Percentiles rank a stretch among this genome's conserved stretches.
These are phyloP conservation scores for Girardinichthys multiradiatus DNA, from an alignment of 2,113 vertebrate genomes.

Conservation along the genomic window DNA sequence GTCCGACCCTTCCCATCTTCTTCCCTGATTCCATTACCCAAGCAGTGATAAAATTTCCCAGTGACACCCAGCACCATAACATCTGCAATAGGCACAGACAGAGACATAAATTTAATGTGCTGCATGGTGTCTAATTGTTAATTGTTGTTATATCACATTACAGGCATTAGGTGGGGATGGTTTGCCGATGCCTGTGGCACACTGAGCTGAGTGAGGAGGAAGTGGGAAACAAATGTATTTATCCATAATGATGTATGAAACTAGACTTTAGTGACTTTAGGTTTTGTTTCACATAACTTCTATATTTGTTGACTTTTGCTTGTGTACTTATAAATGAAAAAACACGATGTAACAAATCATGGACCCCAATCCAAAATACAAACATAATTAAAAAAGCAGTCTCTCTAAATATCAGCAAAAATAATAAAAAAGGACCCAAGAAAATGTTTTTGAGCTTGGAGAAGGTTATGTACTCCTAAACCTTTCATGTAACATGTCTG, in stretches of 20 bases:
- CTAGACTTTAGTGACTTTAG: conserved; percentile 32
- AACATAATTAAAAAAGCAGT: no score
- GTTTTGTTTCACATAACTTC: conserved; percentile 42
- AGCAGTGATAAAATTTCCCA: conserved; percentile 72
- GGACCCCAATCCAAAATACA: neutral
- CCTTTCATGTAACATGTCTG: neutral
- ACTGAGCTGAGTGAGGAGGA: conserved; percentile 17
- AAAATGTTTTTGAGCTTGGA: neutral
- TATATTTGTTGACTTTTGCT: neutral
- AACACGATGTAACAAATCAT: no score
- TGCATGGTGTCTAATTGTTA: conserved; percentile 68
- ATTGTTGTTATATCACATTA: conserved; percentile 77
- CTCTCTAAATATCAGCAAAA: neutral
- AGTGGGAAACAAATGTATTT: conserved; percentile 52
- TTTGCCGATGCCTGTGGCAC: conserved; percentile 37
- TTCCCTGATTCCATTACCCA: conserved; percentile 73
- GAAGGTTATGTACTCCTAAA: neutral
- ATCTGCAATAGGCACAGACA: conserved; percentile 60
- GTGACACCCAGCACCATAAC: conserved; percentile 65
- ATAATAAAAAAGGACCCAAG: neutral
- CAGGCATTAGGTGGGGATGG: conserved; percentile 41
- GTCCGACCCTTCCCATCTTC: conserved; percentile 53
- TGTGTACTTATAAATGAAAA: neutral
- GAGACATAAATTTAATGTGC: conserved; percentile 69
- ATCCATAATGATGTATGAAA: conserved; percentile 52